Base-by-base conservation (phyloP, 2,888 invertebrate species). In the Scaptomyza reducta region DNA sequence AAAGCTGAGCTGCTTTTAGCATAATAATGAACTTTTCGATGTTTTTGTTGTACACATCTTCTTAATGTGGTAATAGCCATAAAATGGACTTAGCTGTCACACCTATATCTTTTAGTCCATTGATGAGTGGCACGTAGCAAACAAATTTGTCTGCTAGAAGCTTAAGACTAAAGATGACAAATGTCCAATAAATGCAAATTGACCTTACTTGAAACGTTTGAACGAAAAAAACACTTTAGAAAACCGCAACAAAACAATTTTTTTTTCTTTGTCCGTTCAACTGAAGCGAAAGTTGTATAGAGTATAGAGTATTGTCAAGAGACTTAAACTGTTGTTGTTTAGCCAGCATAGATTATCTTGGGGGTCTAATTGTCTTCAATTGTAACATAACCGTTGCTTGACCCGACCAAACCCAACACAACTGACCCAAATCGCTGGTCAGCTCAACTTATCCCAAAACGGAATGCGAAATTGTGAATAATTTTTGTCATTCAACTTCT, bases 301-400 rank as follows among this genome's bases (percentile, higher is more conserved):
- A n/a, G n/a, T 35, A n/a, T n/a, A 35, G 3, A 67, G 41, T 63
- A 38, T 54, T 35, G 16, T 69, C n/a, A 49, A 42, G 51, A 53
- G 66, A 75, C 25, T 65, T 56, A 38, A 55, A 56, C 50, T 62
- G 14, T 61, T 62, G 14, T 61, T 70, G 65, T 57, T 73, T 56
- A 49, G 62, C 54, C 56, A 70, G 60, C 56, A 16, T 40, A 44
- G 74, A 74, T 74, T 74, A 74, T 73, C 70, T 10, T 50, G n/a
- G 41, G 41, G 67, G 66, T 31, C 79, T 85, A 84, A 84, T 87
- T 84, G 82, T 74, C 79, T 76, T 79, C 82, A 87, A 84, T 84
- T 84, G 82, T 84, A 79, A 81, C 82, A 85, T 81, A 87, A 79
- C 84, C 87, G 84, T 84, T 84, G 87, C 58, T 47, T 84, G 84